Percentiles rank a stretch among this genome's conserved stretches.
Evolutionary conservation across 2,888 invertebrate species (phyloP).

Genomic region (Drosophila pseudotakahashii): DNA sequence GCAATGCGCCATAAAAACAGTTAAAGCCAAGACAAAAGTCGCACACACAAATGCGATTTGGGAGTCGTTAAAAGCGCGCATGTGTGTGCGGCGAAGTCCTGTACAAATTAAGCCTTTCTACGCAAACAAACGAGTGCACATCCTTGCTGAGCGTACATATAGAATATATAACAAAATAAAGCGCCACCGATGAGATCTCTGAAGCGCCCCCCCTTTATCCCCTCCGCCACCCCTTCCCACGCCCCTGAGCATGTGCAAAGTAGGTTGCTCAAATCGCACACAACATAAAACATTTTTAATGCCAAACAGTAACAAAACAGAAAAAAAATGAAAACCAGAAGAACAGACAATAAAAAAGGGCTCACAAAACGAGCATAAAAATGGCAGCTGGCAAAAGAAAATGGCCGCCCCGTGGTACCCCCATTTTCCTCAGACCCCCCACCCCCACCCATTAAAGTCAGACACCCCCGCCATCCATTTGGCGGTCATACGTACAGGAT

Average conservation of each 20-base stretch:
- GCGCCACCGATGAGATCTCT: constrained; percentile 21
- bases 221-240: not conserved
- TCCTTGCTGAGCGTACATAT: constrained; percentile 46
- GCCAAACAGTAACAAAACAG: constrained; percentile 61
- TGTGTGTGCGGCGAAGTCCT: constrained; percentile 38
- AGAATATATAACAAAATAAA: constrained; percentile 37
- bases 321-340: constrained; percentile 31
- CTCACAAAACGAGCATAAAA: constrained; percentile 74
- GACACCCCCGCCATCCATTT: constrained; percentile 31
- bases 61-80: constrained; percentile 48
- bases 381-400: constrained; percentile 78
- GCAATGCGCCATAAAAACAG: constrained; percentile 80
- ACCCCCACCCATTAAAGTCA: constrained; percentile 1
- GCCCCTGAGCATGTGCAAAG: constrained; percentile 72
- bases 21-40: constrained; percentile 79
- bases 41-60: constrained; percentile 37
- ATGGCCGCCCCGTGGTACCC: constrained; percentile 60
- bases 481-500: constrained; percentile 67
- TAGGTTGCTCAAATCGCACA: constrained; percentile 80
- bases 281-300: constrained; percentile 81
- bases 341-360: constrained; percentile 48
- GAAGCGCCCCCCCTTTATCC: not conserved
- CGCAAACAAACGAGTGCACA: constrained; percentile 75
- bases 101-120: constrained; percentile 80
- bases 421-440: constrained; percentile 5